Evolutionary conservation across 2,888 invertebrate species (phyloP), one percentile per base, ranked within the genome.

Genomic region (Linhomoeus sp.): DNA sequence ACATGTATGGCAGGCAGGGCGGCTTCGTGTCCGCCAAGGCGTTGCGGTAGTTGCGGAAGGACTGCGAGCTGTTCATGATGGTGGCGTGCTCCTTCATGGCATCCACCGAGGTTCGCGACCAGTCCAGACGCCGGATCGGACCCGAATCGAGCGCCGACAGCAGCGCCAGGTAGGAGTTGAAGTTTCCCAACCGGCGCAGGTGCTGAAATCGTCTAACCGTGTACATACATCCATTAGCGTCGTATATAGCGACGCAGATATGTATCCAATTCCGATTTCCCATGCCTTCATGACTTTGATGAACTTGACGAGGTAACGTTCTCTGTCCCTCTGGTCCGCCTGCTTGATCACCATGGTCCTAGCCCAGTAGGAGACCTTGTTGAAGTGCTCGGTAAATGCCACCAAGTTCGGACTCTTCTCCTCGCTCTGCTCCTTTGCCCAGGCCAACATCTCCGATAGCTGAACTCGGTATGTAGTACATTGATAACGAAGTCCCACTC

Each of bases 1-100:
- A 92, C 92, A 97, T 88, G 69, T 97, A 97, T 3, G 97, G 97
- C 71, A 97, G 90, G 68, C 94, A 94, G 33, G 97, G 97, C 33
- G 94, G 90, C 64, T 82, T 81, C 5, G 92, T 87, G 65, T 88
- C 87, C 5, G 84, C 80, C 55, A 97, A 71, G 42, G 90, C 87
- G 67, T 81, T 83, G 46, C 97, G 74, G 67, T 97, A 97, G n/a
- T 86, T 82, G 58, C 87, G 75, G 74, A 97, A 97, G 58, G 92
- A 92, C 37, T 85, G 85, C n/a, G 87, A 85, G 54, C 87, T 87
- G 71, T 97, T 94, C 58, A 97, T 94, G 52, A 97, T 76, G 46
- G 83, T 81, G 67, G 87, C 85, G 70, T 90, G 88, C 63, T 92
- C 88, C 61, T 84, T 81, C 54, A 94, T 71, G 45, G 84, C 80